These are phyloP conservation scores for Hydrochoerus hydrochaeris DNA, from an alignment of 2,113 vertebrate species.

Conservation along the genomic window DNA sequence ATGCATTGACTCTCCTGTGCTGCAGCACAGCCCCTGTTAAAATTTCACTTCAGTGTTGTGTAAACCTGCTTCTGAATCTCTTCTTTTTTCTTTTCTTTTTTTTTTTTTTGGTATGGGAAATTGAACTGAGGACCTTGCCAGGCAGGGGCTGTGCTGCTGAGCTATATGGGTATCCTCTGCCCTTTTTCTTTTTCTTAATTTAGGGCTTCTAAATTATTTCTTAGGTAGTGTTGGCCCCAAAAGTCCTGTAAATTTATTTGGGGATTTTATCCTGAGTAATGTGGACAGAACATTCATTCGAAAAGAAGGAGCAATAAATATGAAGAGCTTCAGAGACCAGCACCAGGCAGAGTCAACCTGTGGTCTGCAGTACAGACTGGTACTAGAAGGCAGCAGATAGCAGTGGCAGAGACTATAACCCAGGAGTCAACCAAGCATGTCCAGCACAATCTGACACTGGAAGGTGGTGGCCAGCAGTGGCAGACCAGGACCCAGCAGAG, in stretches of 20 bases:
- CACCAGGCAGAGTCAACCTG: neutral
- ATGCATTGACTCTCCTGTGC: neutral
- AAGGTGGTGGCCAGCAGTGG: neutral
- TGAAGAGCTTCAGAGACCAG: neutral
- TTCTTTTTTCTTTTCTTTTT: too few species aligned
- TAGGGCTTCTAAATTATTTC: neutral
- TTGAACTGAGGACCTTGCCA: too few species aligned
- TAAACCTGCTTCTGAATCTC: neutral
- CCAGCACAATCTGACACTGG: neutral
- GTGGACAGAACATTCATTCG: neutral
- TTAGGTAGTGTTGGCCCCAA: neutral
- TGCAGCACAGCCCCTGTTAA: neutral
- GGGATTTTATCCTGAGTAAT: neutral
- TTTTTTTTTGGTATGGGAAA: too few species aligned
- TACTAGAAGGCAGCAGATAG: neutral
- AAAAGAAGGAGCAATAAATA: neutral
- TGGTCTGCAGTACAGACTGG: neutral
- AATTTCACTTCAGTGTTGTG: neutral
- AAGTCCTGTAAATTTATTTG: neutral
- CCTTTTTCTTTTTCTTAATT: too few species aligned
- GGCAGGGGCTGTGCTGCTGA: too few species aligned
- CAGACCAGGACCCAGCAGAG: neutral
- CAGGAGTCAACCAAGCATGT: neutral
- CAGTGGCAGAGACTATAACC: neutral
- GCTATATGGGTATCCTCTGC: too few species aligned